phyloP scores from a whole-genome alignment of 2,797 vertebrate species.

The Lateolabrax maculatus region DNA sequence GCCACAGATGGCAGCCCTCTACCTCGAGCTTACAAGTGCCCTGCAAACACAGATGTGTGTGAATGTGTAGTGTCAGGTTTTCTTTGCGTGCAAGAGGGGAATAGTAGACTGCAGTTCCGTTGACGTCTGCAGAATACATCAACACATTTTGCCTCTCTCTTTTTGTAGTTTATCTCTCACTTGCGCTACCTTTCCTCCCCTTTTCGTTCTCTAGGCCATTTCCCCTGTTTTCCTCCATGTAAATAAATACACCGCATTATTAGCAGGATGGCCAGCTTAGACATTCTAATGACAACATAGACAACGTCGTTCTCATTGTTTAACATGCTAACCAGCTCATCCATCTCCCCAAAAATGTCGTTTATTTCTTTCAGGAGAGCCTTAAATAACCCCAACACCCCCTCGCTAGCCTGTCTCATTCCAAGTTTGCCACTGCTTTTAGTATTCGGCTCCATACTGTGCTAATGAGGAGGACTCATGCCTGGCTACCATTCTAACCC shows the following conservation, averaged over 20 bases:
- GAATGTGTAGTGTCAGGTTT: conserved; percentile 58
- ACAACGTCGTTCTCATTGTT: neutral
- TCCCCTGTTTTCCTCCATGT: neutral
- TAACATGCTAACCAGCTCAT: neutral
- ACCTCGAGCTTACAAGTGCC: conserved; percentile 62
- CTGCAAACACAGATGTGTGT: conserved; percentile 50
- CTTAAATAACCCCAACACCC: neutral
- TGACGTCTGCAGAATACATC: conserved; percentile 60
- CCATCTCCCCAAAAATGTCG: neutral
- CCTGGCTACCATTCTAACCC: neutral
- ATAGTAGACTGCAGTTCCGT: conserved; percentile 46
- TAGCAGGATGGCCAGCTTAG: neutral
- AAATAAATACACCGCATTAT: neutral
- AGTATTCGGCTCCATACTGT: neutral
- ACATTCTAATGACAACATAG: neutral
- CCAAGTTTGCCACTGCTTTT: neutral
- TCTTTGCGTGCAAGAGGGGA: conserved; percentile 49
- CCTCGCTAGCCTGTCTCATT: neutral
- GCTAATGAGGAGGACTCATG: neutral
- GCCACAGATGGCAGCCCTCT: conserved; percentile 79
- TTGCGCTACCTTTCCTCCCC: conserved; percentile 3
- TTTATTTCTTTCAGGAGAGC: neutral
- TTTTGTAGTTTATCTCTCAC: neutral
- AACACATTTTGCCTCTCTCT: conserved; percentile 28
- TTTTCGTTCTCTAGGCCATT: neutral